Evolutionary conservation across 2,797 vertebrate genomes (phyloP).

Genomic region (Sebastes kiyomatsui): DNA sequence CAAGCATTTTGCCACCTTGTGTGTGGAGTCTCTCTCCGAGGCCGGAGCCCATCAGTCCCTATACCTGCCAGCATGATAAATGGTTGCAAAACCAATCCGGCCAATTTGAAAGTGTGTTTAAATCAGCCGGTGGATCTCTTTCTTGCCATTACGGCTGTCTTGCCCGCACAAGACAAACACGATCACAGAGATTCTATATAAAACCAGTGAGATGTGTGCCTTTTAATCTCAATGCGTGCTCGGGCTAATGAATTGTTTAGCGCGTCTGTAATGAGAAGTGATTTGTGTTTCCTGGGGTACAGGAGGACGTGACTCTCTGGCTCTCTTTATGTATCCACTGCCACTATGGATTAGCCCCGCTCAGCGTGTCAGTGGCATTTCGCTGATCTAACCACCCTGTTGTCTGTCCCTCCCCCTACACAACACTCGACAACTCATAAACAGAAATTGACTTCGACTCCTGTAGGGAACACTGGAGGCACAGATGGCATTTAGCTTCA

Average conservation of each 20-base stretch:
- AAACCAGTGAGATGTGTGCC: slow-evolving; percentile 40
- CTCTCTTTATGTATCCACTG: slow-evolving; percentile 68
- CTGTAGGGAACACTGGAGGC: slow-evolving; percentile 76
- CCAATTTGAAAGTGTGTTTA: slow-evolving; percentile 54
- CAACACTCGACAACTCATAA: slow-evolving; percentile 74
- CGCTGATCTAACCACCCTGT: slow-evolving; percentile 70
- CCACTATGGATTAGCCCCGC: slow-evolving; percentile 72
- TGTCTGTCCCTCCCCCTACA: slow-evolving; percentile 65
- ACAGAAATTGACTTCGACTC: slow-evolving; percentile 78
- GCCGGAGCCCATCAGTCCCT: slow-evolving; percentile 38
- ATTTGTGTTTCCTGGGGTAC: slow-evolving; percentile 69
- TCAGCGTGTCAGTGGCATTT: slow-evolving; percentile 75
- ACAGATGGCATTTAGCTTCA: slow-evolving; percentile 79
- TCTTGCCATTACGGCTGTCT: slow-evolving; percentile 19
- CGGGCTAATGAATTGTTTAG: slow-evolving; percentile 73
- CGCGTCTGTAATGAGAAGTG: slow-evolving; percentile 65
- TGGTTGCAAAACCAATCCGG: slow-evolving; percentile 47
- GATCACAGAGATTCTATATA: slow-evolving; percentile 34
- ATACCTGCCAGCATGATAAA: slow-evolving; percentile 62
- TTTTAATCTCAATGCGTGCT: slow-evolving; percentile 45
- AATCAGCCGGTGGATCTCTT: slow-evolving; percentile 45
- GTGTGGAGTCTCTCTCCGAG: slow-evolving; percentile 41
- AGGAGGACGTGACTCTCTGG: slow-evolving; percentile 64
- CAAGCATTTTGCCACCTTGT: slow-evolving; percentile 60
- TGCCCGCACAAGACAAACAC: slow-evolving; percentile 20